phyloP scores from a whole-genome alignment of 2,113 vertebrate species.

The Anguilla japonica region DNA sequence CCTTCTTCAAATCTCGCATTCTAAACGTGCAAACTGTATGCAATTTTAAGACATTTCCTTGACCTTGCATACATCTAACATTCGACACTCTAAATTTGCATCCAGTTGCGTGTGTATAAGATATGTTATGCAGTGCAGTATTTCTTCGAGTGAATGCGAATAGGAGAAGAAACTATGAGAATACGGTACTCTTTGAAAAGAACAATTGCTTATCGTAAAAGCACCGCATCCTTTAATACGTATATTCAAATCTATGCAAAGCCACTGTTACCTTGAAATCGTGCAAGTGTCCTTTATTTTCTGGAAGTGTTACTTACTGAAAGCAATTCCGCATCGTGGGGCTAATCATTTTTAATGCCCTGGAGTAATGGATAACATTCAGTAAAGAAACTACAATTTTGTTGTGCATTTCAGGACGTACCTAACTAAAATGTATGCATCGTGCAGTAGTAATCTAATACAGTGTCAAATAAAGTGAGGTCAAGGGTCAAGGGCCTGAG shows the following conservation, averaged over 20 bases:
- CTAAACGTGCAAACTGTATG: slow-evolving; percentile 1
- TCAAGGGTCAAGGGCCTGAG: too few species aligned
- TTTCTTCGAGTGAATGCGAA: slow-evolving; percentile 11
- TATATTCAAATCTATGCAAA: neutral
- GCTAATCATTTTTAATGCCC: neutral
- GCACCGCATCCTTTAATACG: neutral
- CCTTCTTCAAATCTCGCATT: too few species aligned
- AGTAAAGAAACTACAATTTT: too few species aligned
- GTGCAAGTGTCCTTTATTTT: neutral
- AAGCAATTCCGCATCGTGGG: neutral
- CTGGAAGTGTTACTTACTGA: neutral
- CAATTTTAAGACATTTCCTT: slow-evolving; percentile 12
- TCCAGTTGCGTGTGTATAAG: neutral
- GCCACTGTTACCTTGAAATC: neutral
- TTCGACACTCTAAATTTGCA: neutral
- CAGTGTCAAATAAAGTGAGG: too few species aligned
- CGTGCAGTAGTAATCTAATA: neutral
- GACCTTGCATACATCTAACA: too few species aligned
- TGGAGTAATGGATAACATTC: too few species aligned
- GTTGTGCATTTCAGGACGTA: too few species aligned
- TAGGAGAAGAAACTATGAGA: neutral
- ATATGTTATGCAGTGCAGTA: neutral
- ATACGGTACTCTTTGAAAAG: neutral
- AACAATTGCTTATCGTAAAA: neutral
- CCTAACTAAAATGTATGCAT: neutral